These are phyloP conservation scores for Leptoclinus maculatus DNA, from an alignment of 2,797 vertebrate genomes.

Conservation along the genomic window DNA sequence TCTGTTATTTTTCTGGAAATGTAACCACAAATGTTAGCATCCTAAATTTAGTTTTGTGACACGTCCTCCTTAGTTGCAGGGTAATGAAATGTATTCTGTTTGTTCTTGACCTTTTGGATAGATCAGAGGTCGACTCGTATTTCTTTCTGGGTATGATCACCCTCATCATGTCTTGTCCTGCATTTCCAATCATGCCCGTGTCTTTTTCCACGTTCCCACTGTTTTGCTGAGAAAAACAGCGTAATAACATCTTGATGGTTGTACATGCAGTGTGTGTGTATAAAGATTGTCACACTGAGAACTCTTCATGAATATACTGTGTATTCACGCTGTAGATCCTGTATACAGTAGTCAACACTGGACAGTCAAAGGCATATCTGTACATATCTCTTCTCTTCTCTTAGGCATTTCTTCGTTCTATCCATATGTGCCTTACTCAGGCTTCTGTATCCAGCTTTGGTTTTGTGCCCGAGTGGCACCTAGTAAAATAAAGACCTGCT, in stretches of 20 bases:
- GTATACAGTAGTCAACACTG: constrained; percentile 49
- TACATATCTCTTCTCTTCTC: constrained; percentile 47
- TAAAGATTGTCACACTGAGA: not conserved
- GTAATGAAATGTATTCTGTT: not conserved
- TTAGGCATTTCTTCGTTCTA: constrained; percentile 43
- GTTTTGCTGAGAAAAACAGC: not conserved
- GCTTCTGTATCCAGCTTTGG: constrained; percentile 51
- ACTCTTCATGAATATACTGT: not conserved
- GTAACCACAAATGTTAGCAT: constrained; percentile 13
- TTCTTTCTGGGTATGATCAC: not conserved
- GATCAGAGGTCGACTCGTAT: not conserved
- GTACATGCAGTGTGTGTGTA: constrained; percentile 4
- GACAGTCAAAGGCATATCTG: constrained; percentile 47
- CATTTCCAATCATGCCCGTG: not conserved
- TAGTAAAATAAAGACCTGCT: constrained; percentile 66
- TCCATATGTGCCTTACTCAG: constrained; percentile 71
- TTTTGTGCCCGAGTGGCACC: constrained; percentile 54
- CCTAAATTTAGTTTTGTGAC: constrained; percentile 11
- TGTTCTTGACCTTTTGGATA: not conserved
- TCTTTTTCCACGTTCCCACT: constrained; percentile 23
- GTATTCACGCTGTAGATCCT: not conserved
- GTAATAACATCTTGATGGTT: not conserved
- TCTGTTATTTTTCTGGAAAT: constrained; percentile 6
- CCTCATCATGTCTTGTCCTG: not conserved
- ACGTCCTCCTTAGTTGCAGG: not conserved